phyloP scores from a whole-genome alignment of 2,797 vertebrate genomes.

The Rhinichthys osculus region DNA sequence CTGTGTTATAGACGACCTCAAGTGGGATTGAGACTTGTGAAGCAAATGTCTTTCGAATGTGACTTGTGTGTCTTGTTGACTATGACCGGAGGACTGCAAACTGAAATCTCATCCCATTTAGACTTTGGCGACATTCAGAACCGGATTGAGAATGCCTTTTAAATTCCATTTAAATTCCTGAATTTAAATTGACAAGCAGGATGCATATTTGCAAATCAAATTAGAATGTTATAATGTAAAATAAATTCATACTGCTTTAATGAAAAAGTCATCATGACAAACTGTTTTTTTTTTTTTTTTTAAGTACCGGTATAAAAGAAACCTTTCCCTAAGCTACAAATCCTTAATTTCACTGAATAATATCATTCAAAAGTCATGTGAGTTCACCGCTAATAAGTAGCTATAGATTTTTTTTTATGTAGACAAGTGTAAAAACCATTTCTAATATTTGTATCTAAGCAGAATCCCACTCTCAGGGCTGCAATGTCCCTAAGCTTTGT shows the following conservation, averaged over 20 bases:
- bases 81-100: neutral
- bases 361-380: too few species aligned
- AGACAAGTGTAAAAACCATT: too few species aligned
- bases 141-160: neutral
- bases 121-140: neutral
- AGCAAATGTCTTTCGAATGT: conserved; percentile 30
- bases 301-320: too few species aligned
- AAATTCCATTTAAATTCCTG: neutral
- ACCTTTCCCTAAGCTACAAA: too few species aligned
- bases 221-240: neutral
- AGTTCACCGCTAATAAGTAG: too few species aligned
- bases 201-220: neutral
- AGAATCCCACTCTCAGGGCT: too few species aligned
- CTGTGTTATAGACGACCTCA: conserved; percentile 41
- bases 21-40: conserved; percentile 44
- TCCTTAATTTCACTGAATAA: too few species aligned
- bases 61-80: conserved; percentile 30
- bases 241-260: neutral
- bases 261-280: neutral
- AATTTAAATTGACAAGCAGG: neutral
- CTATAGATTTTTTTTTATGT: too few species aligned
- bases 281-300: neutral
- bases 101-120: neutral
- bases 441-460: too few species aligned
- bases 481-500: too few species aligned